Evolutionary conservation across 2,113 vertebrate species (phyloP), one percentile per base, ranked within the genome.

Genomic region (Acanthisitta chloris): DNA sequence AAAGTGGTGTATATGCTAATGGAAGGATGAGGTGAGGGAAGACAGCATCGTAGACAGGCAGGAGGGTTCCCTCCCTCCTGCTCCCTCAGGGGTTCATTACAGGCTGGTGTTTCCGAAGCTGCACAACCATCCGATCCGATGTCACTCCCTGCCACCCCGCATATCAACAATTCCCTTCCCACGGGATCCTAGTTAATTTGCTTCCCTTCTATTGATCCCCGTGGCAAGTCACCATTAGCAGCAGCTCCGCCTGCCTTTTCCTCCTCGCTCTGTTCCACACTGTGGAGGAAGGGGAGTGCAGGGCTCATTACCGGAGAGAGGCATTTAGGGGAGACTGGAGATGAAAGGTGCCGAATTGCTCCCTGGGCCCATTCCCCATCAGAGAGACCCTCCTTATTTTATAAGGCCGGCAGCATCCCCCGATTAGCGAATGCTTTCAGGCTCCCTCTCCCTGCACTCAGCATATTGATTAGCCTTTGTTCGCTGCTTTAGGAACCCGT

Each of bases 401-500:
- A 54, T 82, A 81, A 69, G 76, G 76, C 84, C 31, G 9, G 54
- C 65, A 86, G 79, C 79, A 2, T 80, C 28, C 45, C 66, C 88
- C 59, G 94, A 92, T 96, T 88, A 96, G 90, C 3, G 8, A 94
- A 72, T 12, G 86, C 77, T 97, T 96, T 92, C 94, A 71, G 95
- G 79, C 77, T 71, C 74, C 73, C 62, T 81, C 88, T 93, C 72
- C 69, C 77, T 71, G 72, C 88, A 70, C 65, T 96, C 88, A 82
- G 72, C 90, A 77, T 96, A 97, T 97, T 95, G 96, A 97, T 97
- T 95, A 92, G 88, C 81, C 80, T 96, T 94, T 96, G 83, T 92
- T 94, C 20, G 0, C 66, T 94, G 88, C 92, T 96, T 97, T 96
- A 96, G 96, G 96, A 97, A 96, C 92, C 93, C 23, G 2, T 78